A percentile compares a stretch with the other conserved stretches of the same genome.
Evolutionary conservation across 2,797 vertebrate species (phyloP).

Genomic region (Coracias cyanogaster): DNA sequence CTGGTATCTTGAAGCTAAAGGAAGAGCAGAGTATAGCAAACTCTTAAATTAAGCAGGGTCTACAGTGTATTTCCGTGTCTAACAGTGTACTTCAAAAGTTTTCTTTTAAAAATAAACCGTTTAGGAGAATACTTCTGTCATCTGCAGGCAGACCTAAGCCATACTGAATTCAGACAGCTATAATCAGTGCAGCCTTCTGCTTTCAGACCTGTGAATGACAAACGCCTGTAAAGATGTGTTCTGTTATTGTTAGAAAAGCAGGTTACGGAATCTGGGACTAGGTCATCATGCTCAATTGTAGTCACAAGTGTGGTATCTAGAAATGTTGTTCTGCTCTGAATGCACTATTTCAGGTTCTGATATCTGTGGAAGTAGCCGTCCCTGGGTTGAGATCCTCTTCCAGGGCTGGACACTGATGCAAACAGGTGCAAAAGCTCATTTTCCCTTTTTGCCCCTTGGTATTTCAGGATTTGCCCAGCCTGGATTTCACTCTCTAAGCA

Average conservation of each 20-base stretch:
- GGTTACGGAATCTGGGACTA: fast-evolving
- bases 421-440: background rate
- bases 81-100: background rate
- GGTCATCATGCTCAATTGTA: background rate
- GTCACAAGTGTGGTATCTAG: fast-evolving
- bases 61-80: background rate
- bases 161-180: background rate
- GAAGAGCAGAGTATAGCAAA: background rate
- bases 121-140: background rate
- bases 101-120: background rate
- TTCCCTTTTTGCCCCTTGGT: background rate
- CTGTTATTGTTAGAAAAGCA: background rate
- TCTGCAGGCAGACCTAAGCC: background rate
- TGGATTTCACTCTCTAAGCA: background rate
- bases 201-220: background rate
- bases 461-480: background rate
- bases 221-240: background rate
- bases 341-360: background rate
- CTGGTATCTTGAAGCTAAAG: background rate
- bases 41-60: background rate
- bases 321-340: background rate
- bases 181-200: background rate
- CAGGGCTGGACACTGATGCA: background rate
- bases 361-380: background rate
- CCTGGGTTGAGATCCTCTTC: background rate